Evolutionary conservation across 1,140 invertebrate species (phyloP).

Genomic region (Aleiodes sp.): DNA sequence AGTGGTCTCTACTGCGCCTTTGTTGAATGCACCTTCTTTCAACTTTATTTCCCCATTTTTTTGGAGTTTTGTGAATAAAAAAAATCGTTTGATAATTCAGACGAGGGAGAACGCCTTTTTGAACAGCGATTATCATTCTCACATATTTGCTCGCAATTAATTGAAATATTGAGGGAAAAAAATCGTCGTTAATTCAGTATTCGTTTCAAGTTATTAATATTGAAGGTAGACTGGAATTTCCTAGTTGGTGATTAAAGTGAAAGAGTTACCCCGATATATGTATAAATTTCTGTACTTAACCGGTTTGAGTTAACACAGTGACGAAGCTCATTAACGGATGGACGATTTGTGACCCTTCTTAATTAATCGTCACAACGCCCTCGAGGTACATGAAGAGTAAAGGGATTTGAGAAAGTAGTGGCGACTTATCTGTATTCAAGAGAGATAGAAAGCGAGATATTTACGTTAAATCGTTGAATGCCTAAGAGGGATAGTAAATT

Average conservation of each 20-base stretch:
- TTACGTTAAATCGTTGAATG: too few species aligned
- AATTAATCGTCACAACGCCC: slow-evolving; percentile 12
- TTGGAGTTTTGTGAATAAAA: neutral
- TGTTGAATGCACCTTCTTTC: slow-evolving; percentile 26
- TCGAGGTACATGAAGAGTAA: neutral
- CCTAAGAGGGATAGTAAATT: too few species aligned
- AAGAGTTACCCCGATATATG: neutral
- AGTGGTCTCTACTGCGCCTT: slow-evolving; percentile 38
- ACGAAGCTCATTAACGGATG: slow-evolving; percentile 12
- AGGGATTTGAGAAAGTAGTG: neutral
- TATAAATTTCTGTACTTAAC: neutral
- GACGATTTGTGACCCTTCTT: slow-evolving; percentile 5
- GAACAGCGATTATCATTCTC: too few species aligned
- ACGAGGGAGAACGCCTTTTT: too few species aligned
- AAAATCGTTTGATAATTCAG: too few species aligned
- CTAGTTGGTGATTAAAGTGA: neutral
- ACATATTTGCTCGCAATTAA: too few species aligned
- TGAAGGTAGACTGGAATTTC: too few species aligned
- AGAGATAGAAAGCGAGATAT: neutral
- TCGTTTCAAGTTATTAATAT: too few species aligned
- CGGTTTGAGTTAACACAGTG: neutral
- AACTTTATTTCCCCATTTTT: slow-evolving; percentile 10
- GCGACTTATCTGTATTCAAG: neutral
- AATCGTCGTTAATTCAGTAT: too few species aligned
- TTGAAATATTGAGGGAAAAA: too few species aligned